Evolutionary conservation across 2,113 vertebrate genomes (phyloP).

Genomic region (Crotalus viridis): DNA sequence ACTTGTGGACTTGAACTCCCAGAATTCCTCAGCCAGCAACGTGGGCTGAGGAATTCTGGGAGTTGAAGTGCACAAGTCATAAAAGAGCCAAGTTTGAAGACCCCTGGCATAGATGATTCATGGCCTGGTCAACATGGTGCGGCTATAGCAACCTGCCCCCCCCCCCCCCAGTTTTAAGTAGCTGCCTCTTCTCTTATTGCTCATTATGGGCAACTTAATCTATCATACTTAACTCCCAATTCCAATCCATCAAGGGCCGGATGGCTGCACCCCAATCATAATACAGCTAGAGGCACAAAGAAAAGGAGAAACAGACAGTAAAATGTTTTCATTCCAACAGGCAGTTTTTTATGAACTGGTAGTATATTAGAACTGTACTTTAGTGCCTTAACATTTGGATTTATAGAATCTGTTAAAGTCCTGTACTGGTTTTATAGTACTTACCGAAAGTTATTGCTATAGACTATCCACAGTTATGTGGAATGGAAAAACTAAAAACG

Average conservation of each 20-base stretch:
- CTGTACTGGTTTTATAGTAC: not conserved
- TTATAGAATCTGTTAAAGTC: conserved; percentile 12
- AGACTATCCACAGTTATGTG: not conserved
- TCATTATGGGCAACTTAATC: not conserved
- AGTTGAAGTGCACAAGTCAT: too few species aligned
- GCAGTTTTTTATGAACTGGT: conserved; percentile 3
- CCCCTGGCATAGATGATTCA: not conserved
- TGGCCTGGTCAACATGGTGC: not conserved
- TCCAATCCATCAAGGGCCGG: not conserved
- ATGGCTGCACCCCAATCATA: not conserved
- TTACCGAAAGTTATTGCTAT: not conserved
- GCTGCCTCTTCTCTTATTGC: not conserved
- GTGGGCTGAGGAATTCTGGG: too few species aligned
- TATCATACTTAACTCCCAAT: not conserved
- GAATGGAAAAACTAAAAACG: not conserved
- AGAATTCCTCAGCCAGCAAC: too few species aligned
- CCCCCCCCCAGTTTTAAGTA: not conserved
- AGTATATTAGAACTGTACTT: not conserved
- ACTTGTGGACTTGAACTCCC: too few species aligned
- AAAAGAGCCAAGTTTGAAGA: too few species aligned
- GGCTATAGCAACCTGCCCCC: not conserved
- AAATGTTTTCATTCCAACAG: conserved; percentile 6
- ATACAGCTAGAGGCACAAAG: not conserved
- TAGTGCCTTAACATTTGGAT: conserved; percentile 11
- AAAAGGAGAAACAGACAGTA: not conserved